Base-by-base conservation (phyloP, 2,888 invertebrate species). In the Linnaemya vulpina region DNA sequence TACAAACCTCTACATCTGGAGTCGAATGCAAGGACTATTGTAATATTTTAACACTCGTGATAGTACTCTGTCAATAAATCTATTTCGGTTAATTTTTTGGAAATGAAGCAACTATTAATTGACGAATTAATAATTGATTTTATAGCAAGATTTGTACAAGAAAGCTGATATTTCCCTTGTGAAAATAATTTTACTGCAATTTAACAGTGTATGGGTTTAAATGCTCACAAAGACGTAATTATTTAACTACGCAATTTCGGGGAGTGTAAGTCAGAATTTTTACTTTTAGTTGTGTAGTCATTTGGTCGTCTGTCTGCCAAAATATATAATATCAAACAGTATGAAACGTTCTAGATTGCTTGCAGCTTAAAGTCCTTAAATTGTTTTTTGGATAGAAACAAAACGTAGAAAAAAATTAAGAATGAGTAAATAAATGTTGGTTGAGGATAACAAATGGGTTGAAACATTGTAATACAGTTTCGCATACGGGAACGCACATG, bases 391-490 rank as follows among this genome's bases (percentile, higher is more conserved):
- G 17, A 38, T 53, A 11, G 8, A 79, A 63, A 73, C 53, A 46
- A 60, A 62, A 58, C 53, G 7, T 67, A 71, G 51, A 53, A 35
- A 65, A 67, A 55, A 38, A 35, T 20, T 71, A 58, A 75, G 51
- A 63, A 22, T 74, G 40, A 55, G 7, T 38, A 68, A 58, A 68
- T 49, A 68, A 68, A 49, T 40, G 55, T 67, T 62, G 35, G 76
- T 40, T 58, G 62, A 73, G 62, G 53, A 71, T 80, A 77, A 62
- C 49, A 80, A 84, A 76, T 80, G 71, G 43, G 22, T 60, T 73
- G 60, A 73, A 70, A 81, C 77, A 77, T 74, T 80, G 68, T 77
- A 84, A 81, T 81, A 70, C 51, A 68, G 49, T 62, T 68, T 74
- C 25, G 55, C 62, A 73, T 76, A 76, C 46, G 68, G 53, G 62